Percentiles rank a stretch among this genome's conserved stretches.
phyloP scores from a whole-genome alignment of 2,113 vertebrate genomes.

The Mirza zaza region DNA sequence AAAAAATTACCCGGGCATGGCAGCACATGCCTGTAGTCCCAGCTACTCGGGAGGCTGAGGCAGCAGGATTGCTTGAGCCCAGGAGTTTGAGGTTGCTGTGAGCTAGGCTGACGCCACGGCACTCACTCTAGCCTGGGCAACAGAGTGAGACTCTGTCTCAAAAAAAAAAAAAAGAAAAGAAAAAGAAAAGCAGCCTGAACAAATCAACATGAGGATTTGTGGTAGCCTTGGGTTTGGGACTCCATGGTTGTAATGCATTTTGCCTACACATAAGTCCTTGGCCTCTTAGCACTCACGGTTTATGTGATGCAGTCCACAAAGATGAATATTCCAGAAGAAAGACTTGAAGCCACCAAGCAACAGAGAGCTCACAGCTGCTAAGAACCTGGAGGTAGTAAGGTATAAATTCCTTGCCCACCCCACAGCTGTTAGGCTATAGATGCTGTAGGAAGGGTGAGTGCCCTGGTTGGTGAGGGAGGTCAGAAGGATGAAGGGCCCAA shows the following conservation, averaged over 20 bases:
- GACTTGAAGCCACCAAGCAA: neutral
- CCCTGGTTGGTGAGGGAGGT: neutral
- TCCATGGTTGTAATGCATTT: neutral
- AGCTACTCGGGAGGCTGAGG: too few species aligned
- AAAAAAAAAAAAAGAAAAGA: too few species aligned
- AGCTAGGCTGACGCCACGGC: too few species aligned
- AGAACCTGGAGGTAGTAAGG: neutral
- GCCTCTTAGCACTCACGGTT: neutral
- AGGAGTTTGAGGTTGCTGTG: too few species aligned
- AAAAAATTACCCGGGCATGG: too few species aligned
- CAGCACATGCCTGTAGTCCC: too few species aligned
- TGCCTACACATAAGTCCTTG: neutral
- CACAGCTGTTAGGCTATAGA: neutral
- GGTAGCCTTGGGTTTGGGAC: neutral
- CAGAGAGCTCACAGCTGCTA: neutral
- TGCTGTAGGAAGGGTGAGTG: neutral
- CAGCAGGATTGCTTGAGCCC: too few species aligned
- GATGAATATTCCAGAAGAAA: slow-evolving; percentile 43
- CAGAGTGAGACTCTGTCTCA: too few species aligned
- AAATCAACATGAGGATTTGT: neutral
- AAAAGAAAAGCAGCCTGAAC: neutral
- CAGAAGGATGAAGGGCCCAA: neutral
- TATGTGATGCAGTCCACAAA: neutral
- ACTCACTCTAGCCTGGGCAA: too few species aligned
- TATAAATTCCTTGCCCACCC: neutral